Percentiles rank a stretch among this genome's conserved stretches.
Conservation (phyloP, 2,113 vertebrate genomes). For the Theropithecus gelada region DNA sequence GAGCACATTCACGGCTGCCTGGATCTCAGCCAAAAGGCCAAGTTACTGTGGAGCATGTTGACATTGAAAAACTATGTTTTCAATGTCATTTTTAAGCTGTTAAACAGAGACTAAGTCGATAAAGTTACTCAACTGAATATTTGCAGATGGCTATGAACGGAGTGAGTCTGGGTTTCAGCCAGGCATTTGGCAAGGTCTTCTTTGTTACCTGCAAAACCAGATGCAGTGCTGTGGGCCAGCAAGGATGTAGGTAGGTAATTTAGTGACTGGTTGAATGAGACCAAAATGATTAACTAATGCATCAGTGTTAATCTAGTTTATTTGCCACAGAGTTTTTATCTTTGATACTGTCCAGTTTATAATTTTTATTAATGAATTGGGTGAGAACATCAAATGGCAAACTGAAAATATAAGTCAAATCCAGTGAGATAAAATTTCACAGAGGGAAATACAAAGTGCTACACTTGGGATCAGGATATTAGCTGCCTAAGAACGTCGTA, state of each 20-base stretch:
- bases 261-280: not conserved
- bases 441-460: not conserved
- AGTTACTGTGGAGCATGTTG: not conserved
- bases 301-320: not conserved
- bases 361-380: constrained; percentile 39
- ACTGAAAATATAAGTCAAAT: not conserved
- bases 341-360: not conserved
- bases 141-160: not conserved
- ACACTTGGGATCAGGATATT: not conserved
- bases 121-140: not conserved
- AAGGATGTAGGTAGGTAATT: not conserved
- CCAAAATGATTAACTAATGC: not conserved
- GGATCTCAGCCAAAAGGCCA: not conserved
- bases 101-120: not conserved
- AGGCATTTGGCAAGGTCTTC: not conserved
- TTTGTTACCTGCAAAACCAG: not conserved
- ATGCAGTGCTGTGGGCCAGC: not conserved
- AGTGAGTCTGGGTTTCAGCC: not conserved
- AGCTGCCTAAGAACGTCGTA: not conserved
- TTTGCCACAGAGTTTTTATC: not conserved
- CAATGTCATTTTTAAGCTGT: not conserved
- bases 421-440: constrained; percentile 2
- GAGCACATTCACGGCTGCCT: not conserved
- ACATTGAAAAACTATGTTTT: not conserved
- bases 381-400: not conserved